Base-by-base conservation (phyloP, 2,888 invertebrate species). In the Helleia helle region DNA sequence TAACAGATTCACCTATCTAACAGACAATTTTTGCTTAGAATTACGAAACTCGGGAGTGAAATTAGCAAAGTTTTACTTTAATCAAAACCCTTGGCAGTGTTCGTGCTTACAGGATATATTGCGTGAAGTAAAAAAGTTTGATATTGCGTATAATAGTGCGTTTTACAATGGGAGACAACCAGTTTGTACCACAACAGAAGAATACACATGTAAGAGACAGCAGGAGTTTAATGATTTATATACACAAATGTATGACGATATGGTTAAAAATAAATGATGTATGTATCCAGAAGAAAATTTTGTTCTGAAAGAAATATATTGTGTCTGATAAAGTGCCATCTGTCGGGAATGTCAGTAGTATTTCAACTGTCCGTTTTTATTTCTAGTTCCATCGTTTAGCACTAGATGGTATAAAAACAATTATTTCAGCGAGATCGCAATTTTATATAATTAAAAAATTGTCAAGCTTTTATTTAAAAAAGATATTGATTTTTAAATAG, bases 41-140 rank as follows among this genome's bases (percentile, higher is more conserved):
- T 48, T 80, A 1, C 62, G 49, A 31, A 76, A 75, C 46, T 68
- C 66, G 2, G 75, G 77, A 0, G 67, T 60, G 0, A 55, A 30
- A 13, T 44, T 81, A 15, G 59, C 51, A 1, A 74, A 73, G 44
- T 72, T 81, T 40, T 66, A 62, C 41, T 73, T 81, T 17, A 66
- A 75, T 11, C 65, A 71, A n/a, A 83, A 81, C 42, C 80, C 79
- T 1, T 81, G 77, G 76, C 79, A 80, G 40, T 83, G 83, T 47
- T 58, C 70, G 1, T 81, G 81, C 49, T 52, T 80, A 0, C 59
- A 55, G 31, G 66, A 77, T 22, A 42, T 76, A 12, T 25, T 80
- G 1, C 62, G 59, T 30, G 80, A 81, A 53, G 59, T 75, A 0
- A 76, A 73, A 40, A 56, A 43, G 9, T 55, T 60, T 7, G 52